Base-by-base conservation (phyloP, 1,140 invertebrate species). In the Apis florea region DNA sequence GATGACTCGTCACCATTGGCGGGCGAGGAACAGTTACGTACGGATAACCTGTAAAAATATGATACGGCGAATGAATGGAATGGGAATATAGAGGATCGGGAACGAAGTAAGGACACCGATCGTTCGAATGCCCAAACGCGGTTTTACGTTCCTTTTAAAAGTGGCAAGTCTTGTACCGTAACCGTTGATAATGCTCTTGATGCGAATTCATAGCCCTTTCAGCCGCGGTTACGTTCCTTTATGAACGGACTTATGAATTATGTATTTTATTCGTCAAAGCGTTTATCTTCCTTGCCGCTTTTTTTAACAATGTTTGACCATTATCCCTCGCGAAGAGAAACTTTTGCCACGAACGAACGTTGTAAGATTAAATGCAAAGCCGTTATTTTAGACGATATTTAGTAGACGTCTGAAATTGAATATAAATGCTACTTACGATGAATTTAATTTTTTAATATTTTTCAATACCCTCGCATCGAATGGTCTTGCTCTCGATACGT, bases 41-140 rank as follows among this genome's bases (percentile, higher is more conserved):
- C 49, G 58, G 58, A 54, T 79, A 79, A 79, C 77, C 69, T 64
- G 47, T 54, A 72, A 79, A 51, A 54, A 51, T 71, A 67, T 40
- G 61, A 80, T 53, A 4, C 13, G n/a, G 12, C 11, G 49, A 11
- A 58, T 24, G 56, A 2, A 19, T 40, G 31, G 54, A 1, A 53
- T 19, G 40, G 15, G n/a, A 58, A 51, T 73, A 12, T 17, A 59
- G 15, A 17, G 10, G 24, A 58, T 75, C 17, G 10, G 11, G 8
- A 26, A 67, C 5, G 56, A n/a, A 12, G 24, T 58, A 59, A 59
- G 40, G 11, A 19, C 47, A 15, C 10, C 9, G 47, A 68, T 21
- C 19, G 31, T 24, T 40, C 31, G 31, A 40, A 40, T 40, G 31
- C 31, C 31, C 5, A 40, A 40, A 40, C 31, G 31, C 31, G 31